Base-by-base conservation (phyloP, 2,888 invertebrate species). In the Caenorhabditis japonica region DNA sequence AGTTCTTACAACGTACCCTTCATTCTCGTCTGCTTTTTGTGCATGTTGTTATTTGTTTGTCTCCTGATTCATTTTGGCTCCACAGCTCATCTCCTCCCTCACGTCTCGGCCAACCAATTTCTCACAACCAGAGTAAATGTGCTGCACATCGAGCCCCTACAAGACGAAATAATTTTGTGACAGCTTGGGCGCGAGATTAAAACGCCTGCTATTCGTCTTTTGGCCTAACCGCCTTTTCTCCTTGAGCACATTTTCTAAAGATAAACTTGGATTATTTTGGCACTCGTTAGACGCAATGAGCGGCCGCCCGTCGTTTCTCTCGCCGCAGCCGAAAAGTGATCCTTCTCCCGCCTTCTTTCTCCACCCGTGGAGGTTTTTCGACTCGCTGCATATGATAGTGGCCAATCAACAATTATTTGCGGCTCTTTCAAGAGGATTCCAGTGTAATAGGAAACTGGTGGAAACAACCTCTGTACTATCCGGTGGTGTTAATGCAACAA, bases 221-320 rank as follows among this genome's bases (percentile, higher is more conserved):
- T 46, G 23, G 19, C 25, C 25, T 25, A 27, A 25, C 41, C 41
- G 13, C 8, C 44, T 39, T 13, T 44, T 12, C 12, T 49, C 33
- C 68, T 68, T 52, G 52, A 68, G 59, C 68, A 68, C 47, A 58
- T 56, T 70, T 70, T 70, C 56, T 19, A 61, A 70, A 70, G 70
- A 70, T 70, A 70, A 70, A 70, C 70, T 70, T 70, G 70, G 70
- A 70, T 70, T 70, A 70, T 70, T 60, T 69, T 69, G 53, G 59
- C 69, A 60, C 60, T 47, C 59, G 19, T 17, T 5, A 39, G 39
- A 39, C 68, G 59, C 58, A 68, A 52, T 68, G 58, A 68, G 58
- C 53, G 58, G 68, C 52, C 68, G 41, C 59, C 59, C 59, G 52
- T 47, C 44, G 30, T 36, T n/a, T n/a, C n/a, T n/a, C 53, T 44